phyloP scores from a whole-genome alignment of 2,113 vertebrate species.

The Porphyrio hochstetteri region DNA sequence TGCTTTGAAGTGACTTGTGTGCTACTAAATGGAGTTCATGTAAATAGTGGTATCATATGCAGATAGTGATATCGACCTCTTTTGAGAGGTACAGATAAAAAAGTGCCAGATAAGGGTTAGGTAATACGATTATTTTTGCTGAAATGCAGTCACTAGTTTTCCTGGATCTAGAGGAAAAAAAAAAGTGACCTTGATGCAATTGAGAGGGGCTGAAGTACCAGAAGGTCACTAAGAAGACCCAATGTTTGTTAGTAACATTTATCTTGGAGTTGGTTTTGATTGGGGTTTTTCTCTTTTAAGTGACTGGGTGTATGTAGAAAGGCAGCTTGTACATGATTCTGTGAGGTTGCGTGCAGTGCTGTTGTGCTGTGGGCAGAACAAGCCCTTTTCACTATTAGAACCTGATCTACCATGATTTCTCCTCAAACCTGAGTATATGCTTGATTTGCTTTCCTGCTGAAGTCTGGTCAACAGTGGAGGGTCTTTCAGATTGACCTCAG shows the following conservation, averaged over 20 bases:
- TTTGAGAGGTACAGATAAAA: neutral
- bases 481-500: neutral
- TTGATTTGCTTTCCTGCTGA: neutral
- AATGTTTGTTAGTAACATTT: neutral
- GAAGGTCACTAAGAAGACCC: neutral
- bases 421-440: neutral
- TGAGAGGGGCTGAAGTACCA: neutral
- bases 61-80: neutral
- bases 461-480: neutral
- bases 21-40: neutral
- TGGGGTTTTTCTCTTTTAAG: neutral
- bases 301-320: neutral
- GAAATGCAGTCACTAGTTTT: neutral
- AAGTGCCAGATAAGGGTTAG: neutral
- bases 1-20: neutral
- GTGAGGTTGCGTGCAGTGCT: neutral
- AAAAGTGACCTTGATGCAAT: neutral
- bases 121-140: neutral
- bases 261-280: neutral
- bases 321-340: neutral
- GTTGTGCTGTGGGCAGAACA: neutral
- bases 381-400: neutral
- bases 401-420: neutral
- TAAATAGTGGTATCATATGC: neutral
- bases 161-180: fast-evolving